Base-by-base conservation (phyloP, 2,888 invertebrate species). In the Rhabditoides inermis region DNA sequence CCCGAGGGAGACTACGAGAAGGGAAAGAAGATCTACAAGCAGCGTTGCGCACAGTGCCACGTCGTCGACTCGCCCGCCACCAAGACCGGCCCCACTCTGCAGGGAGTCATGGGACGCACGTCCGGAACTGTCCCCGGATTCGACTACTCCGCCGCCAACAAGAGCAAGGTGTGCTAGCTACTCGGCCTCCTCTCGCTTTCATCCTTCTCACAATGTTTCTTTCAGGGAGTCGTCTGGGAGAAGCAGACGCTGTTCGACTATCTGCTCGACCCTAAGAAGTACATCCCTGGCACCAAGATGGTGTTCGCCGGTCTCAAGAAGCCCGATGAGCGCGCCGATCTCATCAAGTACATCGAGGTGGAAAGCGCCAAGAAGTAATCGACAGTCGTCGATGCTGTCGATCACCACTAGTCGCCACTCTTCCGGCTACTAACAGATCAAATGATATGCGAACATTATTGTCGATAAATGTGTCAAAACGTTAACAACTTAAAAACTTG, bases 301-400 rank as follows among this genome's bases (percentile, higher is more conserved):
- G 87, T 98, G 78, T 98, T 98, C 75, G 94, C 94, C 64, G 94
- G 94, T 61, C 80, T 95, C 76, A 95, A 95, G 83, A 95, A 95
- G 80, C 85, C 87, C 36, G 84, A 87, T 56, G 95, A 98, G 70
- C 85, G 95, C 61, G 88, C 83, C 15, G 90, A 98, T 80, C 84
- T 68, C 50, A 68, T 68, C 57, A 68, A 68, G 58, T 68, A 61
- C 60, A 64, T 68, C 51, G 68, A 68, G 51, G 68, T 64, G 23
- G 68, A 68, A 51, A 53, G 57, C 42, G 47, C 59, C 41, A 68
- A 68, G 60, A n/a, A n/a, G n/a, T n/a, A n/a, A n/a, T n/a, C n/a
- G n/a, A n/a, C n/a, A n/a, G n/a, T n/a, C n/a, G n/a, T n/a, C n/a
- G n/a, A n/a, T n/a, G n/a, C n/a, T n/a, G n/a, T n/a, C n/a, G n/a